A percentile compares a stretch with the other conserved stretches of the same genome.
Conservation (phyloP, 2,113 vertebrate genomes). For the Apaloderma vittatum region DNA sequence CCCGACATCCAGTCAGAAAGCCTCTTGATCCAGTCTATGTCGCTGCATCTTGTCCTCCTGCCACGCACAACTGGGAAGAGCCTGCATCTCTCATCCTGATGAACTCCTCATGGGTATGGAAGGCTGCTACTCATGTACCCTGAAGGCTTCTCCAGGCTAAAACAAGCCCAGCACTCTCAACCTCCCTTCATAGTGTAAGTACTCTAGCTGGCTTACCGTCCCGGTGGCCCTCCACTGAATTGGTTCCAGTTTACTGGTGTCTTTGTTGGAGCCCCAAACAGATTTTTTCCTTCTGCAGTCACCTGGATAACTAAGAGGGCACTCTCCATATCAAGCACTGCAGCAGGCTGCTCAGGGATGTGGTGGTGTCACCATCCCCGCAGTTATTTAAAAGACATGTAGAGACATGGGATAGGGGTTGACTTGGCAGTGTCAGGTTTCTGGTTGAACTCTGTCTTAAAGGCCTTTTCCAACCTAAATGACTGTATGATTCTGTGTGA, state of each 20-base stretch:
- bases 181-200: not conserved
- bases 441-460: not conserved
- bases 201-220: not conserved
- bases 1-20: accelerated
- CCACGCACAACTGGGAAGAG: accelerated
- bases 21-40: not conserved
- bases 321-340: not conserved
- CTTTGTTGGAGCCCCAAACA: not conserved
- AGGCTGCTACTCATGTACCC: not conserved
- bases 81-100: too few relatives aligned
- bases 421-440: not conserved
- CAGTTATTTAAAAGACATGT: not conserved
- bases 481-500: not conserved
- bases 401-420: not conserved
- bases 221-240: not conserved
- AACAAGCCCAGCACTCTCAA: not conserved
- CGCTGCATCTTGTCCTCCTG: not conserved
- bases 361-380: not conserved
- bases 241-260: not conserved
- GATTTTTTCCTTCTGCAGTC: not conserved
- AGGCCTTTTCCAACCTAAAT: not conserved
- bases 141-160: not conserved
- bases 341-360: not conserved
- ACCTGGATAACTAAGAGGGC: not conserved
- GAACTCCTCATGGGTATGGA: not conserved